Evolutionary conservation across 2,797 vertebrate genomes (phyloP), one percentile per base, ranked within the genome.

Genomic region (Sebastes umbrosus): DNA sequence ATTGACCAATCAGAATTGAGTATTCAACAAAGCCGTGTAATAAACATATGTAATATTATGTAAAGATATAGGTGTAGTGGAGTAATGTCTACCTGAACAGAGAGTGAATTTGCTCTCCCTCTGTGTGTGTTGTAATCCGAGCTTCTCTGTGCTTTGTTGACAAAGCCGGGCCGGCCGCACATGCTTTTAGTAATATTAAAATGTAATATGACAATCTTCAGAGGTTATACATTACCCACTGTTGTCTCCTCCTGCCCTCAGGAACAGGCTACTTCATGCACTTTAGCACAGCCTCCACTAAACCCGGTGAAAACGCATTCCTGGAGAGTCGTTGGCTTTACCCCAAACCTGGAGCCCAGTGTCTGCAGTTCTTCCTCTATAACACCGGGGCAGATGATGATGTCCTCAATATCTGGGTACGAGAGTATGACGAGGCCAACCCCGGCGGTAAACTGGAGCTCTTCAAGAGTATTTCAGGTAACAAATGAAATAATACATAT

Each of bases 241-340:
- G 87, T 85, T 77, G 84, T 95, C 32, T 77, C 18, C 14, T 29
- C 27, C 34, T 79, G 18, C 34, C 29, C 27, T 72, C 91, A 99
- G 97, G 90, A 62, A 93, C 91, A 82, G 98, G 97, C 6, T 96
- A 93, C 92, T 97, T 97, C 88, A 97, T 98, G 97, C 96, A 98
- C 92, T 97, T 97, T 5, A 62, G 94, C 77, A 96, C 95, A 10
- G 88, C 86, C 0, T 70, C 85, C 39, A 92, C 88, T 24, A 72
- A 1, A 2, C 32, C 54, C 4, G 95, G 91, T 11, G 22, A 82
- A 3, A 0, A 24, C 24, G 96, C 96, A 1, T 0, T 85, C n/a
- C 89, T 99, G 86, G 96, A 97, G 91, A 98, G 95, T 79, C 92
- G 96, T 7, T 83, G 87, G 32, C 82, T 98, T 22, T 96, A 97